Conservation (phyloP, 2,113 vertebrate genomes). For the Chionomys nivalis region DNA sequence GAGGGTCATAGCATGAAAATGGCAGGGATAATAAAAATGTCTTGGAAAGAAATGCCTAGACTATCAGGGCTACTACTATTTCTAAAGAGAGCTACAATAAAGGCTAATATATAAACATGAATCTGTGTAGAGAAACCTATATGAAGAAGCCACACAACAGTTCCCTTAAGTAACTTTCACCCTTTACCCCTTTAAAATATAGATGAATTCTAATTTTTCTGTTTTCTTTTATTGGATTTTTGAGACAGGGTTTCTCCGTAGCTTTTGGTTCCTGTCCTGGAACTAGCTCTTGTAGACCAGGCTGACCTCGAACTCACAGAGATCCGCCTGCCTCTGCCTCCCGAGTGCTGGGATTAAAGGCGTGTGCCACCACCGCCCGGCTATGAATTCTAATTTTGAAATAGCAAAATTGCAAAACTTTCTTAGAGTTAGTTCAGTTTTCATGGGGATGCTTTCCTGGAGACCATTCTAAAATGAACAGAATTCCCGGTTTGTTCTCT, state of each 20-base stretch:
- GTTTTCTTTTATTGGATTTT: no score
- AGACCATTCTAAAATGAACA: background rate
- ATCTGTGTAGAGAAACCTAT: background rate
- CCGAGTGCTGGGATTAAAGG: no score
- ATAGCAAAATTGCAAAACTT: background rate
- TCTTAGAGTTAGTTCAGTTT: background rate
- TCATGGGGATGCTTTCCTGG: background rate
- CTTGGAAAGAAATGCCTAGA: slow-evolving; percentile 21
- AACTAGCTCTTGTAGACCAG: no score
- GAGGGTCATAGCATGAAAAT: slow-evolving; percentile 33
- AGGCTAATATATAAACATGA: slow-evolving; percentile 4
- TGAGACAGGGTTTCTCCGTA: no score
- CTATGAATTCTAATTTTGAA: background rate
- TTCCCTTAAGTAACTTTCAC: background rate
- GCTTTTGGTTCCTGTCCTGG: no score
- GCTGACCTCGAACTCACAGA: no score
- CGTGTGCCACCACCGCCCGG: no score
- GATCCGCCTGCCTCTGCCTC: no score
- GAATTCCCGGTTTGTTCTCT: background rate
- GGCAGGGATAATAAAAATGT: slow-evolving; percentile 42
- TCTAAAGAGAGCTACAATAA: slow-evolving; percentile 16
- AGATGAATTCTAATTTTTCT: background rate
- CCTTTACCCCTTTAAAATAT: background rate
- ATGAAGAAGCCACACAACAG: background rate
- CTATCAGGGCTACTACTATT: background rate